Conservation (phyloP, 2,797 vertebrate genomes). For the Danio albolineatus region DNA sequence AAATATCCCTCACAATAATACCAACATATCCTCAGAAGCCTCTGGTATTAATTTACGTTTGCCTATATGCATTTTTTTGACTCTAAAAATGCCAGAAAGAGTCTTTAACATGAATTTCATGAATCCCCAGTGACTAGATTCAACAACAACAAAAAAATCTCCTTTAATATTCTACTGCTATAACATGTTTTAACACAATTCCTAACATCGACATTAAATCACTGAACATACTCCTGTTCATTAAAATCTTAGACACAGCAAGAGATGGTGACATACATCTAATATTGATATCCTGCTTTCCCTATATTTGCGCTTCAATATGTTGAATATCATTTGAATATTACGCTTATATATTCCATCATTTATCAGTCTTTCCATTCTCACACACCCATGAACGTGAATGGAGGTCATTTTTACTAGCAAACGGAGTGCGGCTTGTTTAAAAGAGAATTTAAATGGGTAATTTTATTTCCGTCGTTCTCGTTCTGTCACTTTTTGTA, state of each 20-base stretch:
- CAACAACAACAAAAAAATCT: no score
- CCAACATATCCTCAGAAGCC: no score
- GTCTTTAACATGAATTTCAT: no score
- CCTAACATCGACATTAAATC: neutral
- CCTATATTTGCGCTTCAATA: neutral
- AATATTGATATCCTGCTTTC: neutral
- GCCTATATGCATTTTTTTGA: no score
- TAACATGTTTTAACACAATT: no score
- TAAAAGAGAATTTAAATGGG: constrained; percentile 13
- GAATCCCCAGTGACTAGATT: no score
- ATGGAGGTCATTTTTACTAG: constrained; percentile 30
- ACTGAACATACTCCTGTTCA: neutral
- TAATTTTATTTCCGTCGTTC: constrained; percentile 2
- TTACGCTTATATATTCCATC: constrained; percentile 7
- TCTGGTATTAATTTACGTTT: no score
- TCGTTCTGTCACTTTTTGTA: constrained; percentile 13
- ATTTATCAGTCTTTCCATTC: constrained; percentile 15
- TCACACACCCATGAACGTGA: constrained; percentile 41
- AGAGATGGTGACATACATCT: neutral
- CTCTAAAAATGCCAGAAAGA: no score
- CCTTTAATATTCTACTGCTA: no score
- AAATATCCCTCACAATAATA: no score
- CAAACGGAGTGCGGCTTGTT: constrained; percentile 31
- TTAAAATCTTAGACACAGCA: constrained; percentile 6
- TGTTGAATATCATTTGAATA: constrained; percentile 7